Base-by-base conservation (phyloP, 2,797 vertebrate genomes). In the Chelon auratus region DNA sequence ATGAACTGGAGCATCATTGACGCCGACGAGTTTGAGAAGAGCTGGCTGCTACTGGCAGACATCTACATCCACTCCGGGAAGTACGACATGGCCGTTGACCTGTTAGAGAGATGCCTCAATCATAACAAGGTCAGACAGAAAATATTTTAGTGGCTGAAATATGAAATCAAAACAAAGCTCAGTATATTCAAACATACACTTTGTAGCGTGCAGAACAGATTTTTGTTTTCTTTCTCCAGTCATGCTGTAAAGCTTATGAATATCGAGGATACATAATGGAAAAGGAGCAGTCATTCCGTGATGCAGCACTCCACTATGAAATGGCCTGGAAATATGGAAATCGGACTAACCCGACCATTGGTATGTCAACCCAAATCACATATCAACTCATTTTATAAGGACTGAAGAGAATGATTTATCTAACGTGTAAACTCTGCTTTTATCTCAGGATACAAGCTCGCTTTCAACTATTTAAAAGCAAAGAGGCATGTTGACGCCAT, bases 261-360 rank as follows among this genome's bases (percentile, higher is more conserved):
- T 99, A 99, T 86, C 95, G 96, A 91, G 98, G 98, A 53, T 99
- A 98, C 87, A 98, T 99, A 66, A 97, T 98, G 97, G 98, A 99
- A 89, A 99, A 99, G 74, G 98, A 99, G 62, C 97, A 98, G 89
- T 94, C 97, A 0, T 99, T 98, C 82, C 93, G 96, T 68, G 97
- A 99, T 77, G 97, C 98, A 39, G 96, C 97, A 40, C 67, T 95
- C 74, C 98, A 97, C 91, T 99, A 99, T 14, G 97, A 99, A 92
- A 93, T 97, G 95, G 98, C 98, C 0, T 99, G 97, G 98, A 99
- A 97, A 86, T 97, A 96, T 0, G 95, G 97, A 82, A 97, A 96
- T 90, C 96, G 94, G 85, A 95, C 91, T 0, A 99, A 96, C 90
- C 97, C 97, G 55, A 93, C 95, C 53, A 94, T 99, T 56, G 98